phyloP scores from a whole-genome alignment of 2,797 vertebrate species.

The Lutra lutra region DNA sequence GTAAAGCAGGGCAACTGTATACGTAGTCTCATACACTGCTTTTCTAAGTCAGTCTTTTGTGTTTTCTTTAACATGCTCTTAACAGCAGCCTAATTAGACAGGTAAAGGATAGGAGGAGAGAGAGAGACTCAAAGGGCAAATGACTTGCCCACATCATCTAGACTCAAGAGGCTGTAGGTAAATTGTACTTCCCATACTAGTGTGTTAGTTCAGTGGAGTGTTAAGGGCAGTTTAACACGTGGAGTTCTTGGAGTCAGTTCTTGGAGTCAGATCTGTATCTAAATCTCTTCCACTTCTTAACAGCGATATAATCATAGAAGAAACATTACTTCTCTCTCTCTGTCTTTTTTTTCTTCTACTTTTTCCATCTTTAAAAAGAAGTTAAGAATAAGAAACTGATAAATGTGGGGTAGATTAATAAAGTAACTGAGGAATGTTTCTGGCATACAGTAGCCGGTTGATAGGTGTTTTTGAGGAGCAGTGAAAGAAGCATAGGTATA shows the following conservation, averaged over 20 bases:
- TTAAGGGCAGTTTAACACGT: background rate
- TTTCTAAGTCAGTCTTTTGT: background rate
- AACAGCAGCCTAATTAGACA: background rate
- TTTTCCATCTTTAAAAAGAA: background rate
- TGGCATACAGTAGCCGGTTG: background rate
- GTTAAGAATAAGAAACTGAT: background rate
- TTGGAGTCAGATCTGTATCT: background rate
- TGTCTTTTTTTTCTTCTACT: background rate
- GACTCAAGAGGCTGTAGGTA: background rate
- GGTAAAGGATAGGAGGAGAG: rapidly evolving
- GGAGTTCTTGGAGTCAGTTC: background rate
- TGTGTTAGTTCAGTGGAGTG: background rate
- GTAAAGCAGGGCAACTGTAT: background rate
- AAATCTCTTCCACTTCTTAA: background rate
- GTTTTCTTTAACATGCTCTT: background rate
- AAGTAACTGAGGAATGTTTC: background rate
- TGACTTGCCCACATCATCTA: background rate
- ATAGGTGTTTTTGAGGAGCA: background rate
- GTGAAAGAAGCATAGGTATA: background rate
- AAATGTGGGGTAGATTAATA: background rate
- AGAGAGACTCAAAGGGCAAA: background rate
- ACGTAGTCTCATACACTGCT: background rate
- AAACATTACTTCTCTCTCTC: background rate
- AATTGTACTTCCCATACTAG: background rate
- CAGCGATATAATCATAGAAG: background rate